phyloP scores from a whole-genome alignment of 2,113 vertebrate genomes.

The Thymallus thymallus region DNA sequence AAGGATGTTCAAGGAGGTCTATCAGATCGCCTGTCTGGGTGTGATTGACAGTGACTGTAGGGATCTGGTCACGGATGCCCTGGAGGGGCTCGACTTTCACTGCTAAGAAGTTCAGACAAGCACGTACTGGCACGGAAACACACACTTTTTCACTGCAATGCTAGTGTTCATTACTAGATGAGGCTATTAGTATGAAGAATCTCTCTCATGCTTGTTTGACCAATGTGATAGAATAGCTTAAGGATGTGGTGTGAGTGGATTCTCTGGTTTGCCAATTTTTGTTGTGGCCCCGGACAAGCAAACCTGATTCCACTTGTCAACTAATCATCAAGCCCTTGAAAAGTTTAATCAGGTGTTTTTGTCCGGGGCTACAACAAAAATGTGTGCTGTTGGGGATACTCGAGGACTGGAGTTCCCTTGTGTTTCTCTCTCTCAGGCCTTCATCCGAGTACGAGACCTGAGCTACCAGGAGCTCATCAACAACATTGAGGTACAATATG shows the following conservation, averaged over 20 bases:
- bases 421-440: constrained; percentile 76
- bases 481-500: constrained; percentile 94
- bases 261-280: background rate
- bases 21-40: constrained; percentile 93
- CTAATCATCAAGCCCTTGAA: too few relatives aligned
- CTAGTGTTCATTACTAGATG: constrained; percentile 17
- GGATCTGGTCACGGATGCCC: constrained; percentile 91
- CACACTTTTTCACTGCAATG: constrained; percentile 1
- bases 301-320: too few relatives aligned
- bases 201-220: background rate
- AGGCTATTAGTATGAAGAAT: constrained; percentile 1
- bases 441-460: constrained; percentile 91
- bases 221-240: background rate
- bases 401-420: background rate
- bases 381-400: too few relatives aligned
- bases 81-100: constrained; percentile 95
- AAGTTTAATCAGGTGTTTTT: too few relatives aligned
- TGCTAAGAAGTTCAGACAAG: constrained; percentile 84
- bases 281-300: too few relatives aligned
- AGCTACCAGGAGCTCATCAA: constrained; percentile 93
- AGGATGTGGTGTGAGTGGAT: background rate
- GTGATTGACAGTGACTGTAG: constrained; percentile 94
- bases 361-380: too few relatives aligned
- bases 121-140: too few relatives aligned
- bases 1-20: constrained; percentile 92